Conservation (phyloP, 2,888 invertebrate genomes). For the Agrotis ipsilon region DNA sequence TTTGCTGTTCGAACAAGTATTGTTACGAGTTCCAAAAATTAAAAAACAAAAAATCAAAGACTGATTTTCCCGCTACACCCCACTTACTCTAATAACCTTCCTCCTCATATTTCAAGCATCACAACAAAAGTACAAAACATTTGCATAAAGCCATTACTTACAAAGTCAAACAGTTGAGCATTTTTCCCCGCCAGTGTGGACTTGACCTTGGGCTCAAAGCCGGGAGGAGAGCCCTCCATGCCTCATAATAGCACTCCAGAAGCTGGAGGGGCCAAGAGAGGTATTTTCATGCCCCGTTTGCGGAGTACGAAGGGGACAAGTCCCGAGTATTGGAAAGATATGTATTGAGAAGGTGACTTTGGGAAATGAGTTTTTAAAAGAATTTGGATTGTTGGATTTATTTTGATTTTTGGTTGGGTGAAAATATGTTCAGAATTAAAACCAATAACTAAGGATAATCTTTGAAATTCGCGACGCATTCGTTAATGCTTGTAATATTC, state of each 20-base stretch:
- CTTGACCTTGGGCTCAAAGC: conserved; percentile 58
- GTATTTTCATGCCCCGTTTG: conserved; percentile 57
- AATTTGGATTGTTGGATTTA: not conserved
- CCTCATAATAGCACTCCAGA: conserved; percentile 40
- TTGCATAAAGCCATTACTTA: conserved; percentile 25
- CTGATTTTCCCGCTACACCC: not conserved
- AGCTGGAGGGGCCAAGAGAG: conserved; percentile 27
- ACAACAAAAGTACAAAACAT: conserved; percentile 29
- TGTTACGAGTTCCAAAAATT: too few relatives aligned
- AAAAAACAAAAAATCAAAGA: not conserved
- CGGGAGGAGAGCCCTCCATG: conserved; percentile 39
- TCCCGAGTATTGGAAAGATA: conserved; percentile 6
- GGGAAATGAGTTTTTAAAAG: not conserved
- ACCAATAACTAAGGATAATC: too few relatives aligned
- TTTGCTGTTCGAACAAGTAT: too few relatives aligned
- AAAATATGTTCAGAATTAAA: too few relatives aligned
- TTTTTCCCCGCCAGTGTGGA: conserved; percentile 5
- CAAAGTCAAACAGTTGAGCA: conserved; percentile 29
- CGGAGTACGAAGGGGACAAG: too few relatives aligned
- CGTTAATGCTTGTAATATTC: too few relatives aligned
- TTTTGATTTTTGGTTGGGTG: not conserved
- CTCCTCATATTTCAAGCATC: conserved; percentile 1
- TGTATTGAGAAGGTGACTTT: not conserved
- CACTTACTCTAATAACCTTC: not conserved
- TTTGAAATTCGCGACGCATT: too few relatives aligned